Evolutionary conservation across 2,888 invertebrate species (phyloP), one percentile per base, ranked within the genome.

Genomic region (Zeuzera pyrina): DNA sequence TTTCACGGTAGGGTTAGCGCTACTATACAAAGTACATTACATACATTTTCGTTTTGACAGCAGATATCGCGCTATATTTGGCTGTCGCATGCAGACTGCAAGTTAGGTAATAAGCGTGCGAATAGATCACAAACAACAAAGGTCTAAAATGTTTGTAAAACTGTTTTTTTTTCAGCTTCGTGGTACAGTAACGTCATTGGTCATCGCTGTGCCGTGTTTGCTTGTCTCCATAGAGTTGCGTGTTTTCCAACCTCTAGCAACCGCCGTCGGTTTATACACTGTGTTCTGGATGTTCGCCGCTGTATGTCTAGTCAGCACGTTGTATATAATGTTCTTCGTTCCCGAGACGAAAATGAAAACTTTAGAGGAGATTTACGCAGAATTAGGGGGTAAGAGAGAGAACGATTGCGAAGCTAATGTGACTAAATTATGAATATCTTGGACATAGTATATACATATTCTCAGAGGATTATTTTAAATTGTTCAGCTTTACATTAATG

Each of bases 111-210:
- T n/a, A n/a, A n/a, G n/a, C n/a, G n/a, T n/a, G n/a, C n/a, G n/a
- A n/a, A n/a, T n/a, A n/a, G n/a, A n/a, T n/a, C n/a, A n/a, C n/a
- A n/a, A n/a, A n/a, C n/a, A n/a, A n/a, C n/a, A n/a, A n/a, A n/a
- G n/a, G n/a, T n/a, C n/a, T n/a, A n/a, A n/a, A n/a, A n/a, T 19
- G 5, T 19, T 6, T 7, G 12, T 4, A 25, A 14, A 16, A 13
- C 12, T 29, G 12, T 25, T 23, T 27, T 12, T 12, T 22, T 61
- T 57, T 2, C 68, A 83, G 81, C 60, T 76, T 4, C 71, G 81
- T 2, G 79, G 81, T 15, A 79, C 79, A 3, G 78, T 81, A 0
- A 81, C 79, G 0, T 67, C 81, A 0, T 66, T 79, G 12, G 74
- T 79, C 0, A 81, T 79, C 21, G 65, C 81, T 0, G 70, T 76